phyloP scores from a whole-genome alignment of 2,797 vertebrate species.

The Sebastes diploproa region DNA sequence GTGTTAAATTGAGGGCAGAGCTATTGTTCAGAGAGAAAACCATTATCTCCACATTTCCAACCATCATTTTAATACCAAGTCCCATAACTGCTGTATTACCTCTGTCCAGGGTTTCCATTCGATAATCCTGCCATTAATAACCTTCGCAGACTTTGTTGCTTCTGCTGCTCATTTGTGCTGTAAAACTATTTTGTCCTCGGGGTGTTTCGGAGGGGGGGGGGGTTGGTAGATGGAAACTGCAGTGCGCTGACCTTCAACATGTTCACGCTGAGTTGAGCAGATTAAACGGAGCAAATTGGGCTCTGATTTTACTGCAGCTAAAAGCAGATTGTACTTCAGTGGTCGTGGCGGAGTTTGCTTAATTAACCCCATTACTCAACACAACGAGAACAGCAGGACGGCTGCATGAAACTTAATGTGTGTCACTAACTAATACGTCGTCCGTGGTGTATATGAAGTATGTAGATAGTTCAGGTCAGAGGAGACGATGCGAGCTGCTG shows the following conservation, averaged over 20 bases:
- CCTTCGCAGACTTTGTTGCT: slow-evolving; percentile 25
- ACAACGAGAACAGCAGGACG: neutral
- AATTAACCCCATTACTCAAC: slow-evolving; percentile 24
- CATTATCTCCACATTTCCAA: slow-evolving; percentile 57
- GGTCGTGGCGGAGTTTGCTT: slow-evolving; percentile 14
- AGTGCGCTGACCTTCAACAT: slow-evolving; percentile 46
- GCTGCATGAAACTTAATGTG: neutral
- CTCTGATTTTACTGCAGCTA: slow-evolving; percentile 26
- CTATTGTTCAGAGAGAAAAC: slow-evolving; percentile 48
- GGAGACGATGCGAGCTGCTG: neutral
- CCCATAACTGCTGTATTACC: slow-evolving; percentile 42
- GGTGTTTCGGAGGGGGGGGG: neutral
- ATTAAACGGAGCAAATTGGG: slow-evolving; percentile 47
- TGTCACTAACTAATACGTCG: neutral
- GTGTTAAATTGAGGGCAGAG: slow-evolving; percentile 53
- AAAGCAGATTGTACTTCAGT: slow-evolving; percentile 14
- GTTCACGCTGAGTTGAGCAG: slow-evolving; percentile 43
- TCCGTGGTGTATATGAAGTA: neutral
- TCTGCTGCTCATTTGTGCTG: slow-evolving; percentile 40
- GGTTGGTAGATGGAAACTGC: neutral
- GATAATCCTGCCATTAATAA: slow-evolving; percentile 60
- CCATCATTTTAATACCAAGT: slow-evolving; percentile 38
- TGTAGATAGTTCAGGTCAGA: neutral
- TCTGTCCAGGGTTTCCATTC: slow-evolving; percentile 5
- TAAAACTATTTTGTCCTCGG: slow-evolving; percentile 39